Evolutionary conservation across 2,113 vertebrate species (phyloP), one percentile per base, ranked within the genome.

Genomic region (Pleuronectes platessa): DNA sequence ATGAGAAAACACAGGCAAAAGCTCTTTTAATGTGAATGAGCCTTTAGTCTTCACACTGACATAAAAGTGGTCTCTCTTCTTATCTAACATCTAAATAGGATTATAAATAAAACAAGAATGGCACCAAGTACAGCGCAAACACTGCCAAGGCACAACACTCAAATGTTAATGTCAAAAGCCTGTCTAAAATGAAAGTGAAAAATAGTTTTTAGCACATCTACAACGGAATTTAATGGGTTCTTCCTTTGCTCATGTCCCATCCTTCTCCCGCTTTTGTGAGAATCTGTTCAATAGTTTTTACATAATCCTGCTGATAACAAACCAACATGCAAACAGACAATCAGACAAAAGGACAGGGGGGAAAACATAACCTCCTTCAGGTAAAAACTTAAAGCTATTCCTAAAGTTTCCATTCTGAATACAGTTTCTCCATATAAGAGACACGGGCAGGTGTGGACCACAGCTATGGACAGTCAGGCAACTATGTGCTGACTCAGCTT

Each of bases 401-500:
- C 18, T 62, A 26, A 15, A 21, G 40, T 40, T 21, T 5, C 2
- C 8, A 9, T 14, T 20, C 27, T 68, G 3, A 70, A 27, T 8
- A 3, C 11, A 64, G 60, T 47, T 72, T 65, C 26, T 75, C 2
- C 17, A 9, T 47, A 17, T 54, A n/a, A 18, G 14, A 71, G 24
- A 26, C 62, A 23, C 58, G 18, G 24, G 5, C 45, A 21, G 21
- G 53, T 54, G 59, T 27, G 31, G 23, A 35, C 26, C 6, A 40
- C 27, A 49, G 20, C 37, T 76, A 66, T 49, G 17, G 42, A 69
- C 69, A 62, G 31, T 53, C 14, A 66, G 17, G 49, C 42, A 82
- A 79, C 71, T 79, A 83, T 78, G 71, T 79, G 76, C 83, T 82
- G 85, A 89, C 68, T 84, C 78, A 82, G 76, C n/a, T 20, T 79